Conservation (phyloP, 2,888 invertebrate species). For the Cacoxenus indagator region DNA sequence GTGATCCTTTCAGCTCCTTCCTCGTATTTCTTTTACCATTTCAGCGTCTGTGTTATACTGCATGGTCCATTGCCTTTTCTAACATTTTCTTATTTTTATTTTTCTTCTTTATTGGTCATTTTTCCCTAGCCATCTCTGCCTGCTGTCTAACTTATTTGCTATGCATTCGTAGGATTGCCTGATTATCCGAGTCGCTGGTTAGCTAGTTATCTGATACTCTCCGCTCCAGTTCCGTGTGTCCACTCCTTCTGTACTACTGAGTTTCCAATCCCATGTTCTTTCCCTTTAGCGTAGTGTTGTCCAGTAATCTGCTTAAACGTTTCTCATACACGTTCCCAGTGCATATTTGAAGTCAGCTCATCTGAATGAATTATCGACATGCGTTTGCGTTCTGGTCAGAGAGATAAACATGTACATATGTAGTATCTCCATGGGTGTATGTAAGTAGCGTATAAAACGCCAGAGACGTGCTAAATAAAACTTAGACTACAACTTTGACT, state of each 20-base stretch:
- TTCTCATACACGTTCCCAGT: slow-evolving; percentile 9
- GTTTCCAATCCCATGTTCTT: slow-evolving; percentile 10
- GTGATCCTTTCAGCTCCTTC: not conserved
- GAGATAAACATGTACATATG: not conserved
- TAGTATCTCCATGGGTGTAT: not conserved
- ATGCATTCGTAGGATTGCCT: too few relatives aligned
- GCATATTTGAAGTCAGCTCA: too few relatives aligned
- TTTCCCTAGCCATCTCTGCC: not conserved
- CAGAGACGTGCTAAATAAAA: not conserved
- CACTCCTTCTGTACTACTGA: too few relatives aligned
- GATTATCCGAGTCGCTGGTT: too few relatives aligned
- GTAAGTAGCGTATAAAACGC: slow-evolving; percentile 12
- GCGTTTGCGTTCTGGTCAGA: too few relatives aligned
- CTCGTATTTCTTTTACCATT: not conserved
- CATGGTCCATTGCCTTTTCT: slow-evolving; percentile 10
- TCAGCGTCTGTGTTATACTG: not conserved
- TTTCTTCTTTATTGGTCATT: too few relatives aligned
- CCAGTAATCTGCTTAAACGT: slow-evolving; percentile 23
- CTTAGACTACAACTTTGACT: slow-evolving; percentile 9
- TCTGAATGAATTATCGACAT: too few relatives aligned
- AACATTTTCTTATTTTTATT: too few relatives aligned
- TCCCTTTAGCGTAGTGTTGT: slow-evolving; percentile 19
- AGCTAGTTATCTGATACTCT: too few relatives aligned
- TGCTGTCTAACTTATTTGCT: too few relatives aligned
- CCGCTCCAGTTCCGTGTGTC: too few relatives aligned